Evolutionary conservation across 2,888 invertebrate species (phyloP).

Genomic region (Mesoligia furuncula): DNA sequence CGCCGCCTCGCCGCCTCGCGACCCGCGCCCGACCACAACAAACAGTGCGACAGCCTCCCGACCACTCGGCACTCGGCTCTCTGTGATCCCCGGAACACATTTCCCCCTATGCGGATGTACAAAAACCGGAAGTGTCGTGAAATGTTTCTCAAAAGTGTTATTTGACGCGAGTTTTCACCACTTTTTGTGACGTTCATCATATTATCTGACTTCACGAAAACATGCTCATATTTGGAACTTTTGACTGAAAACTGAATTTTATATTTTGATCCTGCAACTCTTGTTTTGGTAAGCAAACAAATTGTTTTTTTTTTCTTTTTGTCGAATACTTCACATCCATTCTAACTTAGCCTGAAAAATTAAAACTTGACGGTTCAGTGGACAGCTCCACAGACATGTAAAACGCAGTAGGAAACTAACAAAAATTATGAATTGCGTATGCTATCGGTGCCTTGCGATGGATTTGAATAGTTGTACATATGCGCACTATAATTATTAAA

Average conservation of each 20-base stretch:
- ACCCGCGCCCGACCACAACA: slow-evolving; percentile 35
- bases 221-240: slow-evolving; percentile 77
- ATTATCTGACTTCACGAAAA: slow-evolving; percentile 63
- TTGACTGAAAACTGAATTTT: slow-evolving; percentile 67
- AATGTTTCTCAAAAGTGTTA: slow-evolving; percentile 83
- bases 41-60: slow-evolving; percentile 48
- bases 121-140: slow-evolving; percentile 81
- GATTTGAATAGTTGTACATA: slow-evolving; percentile 42
- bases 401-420: slow-evolving; percentile 39
- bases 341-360: slow-evolving; percentile 29
- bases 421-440: slow-evolving; percentile 43
- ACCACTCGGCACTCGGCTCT: not conserved
- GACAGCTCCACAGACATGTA: slow-evolving; percentile 44
- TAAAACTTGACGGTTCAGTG: slow-evolving; percentile 52
- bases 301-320: slow-evolving; percentile 45
- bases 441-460: slow-evolving; percentile 28
- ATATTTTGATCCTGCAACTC: slow-evolving; percentile 44
- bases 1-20: slow-evolving; percentile 61
- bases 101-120: slow-evolving; percentile 76
- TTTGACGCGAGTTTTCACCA: slow-evolving; percentile 78
- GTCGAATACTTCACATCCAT: not conserved
- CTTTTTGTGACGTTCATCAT: slow-evolving; percentile 75
- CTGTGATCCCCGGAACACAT: slow-evolving; percentile 40
- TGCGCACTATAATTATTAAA: slow-evolving; percentile 49
- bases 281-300: slow-evolving; percentile 70